phyloP scores from a whole-genome alignment of 30 jellyfish, hydroid and myxozoan species.

The Sanderia malayensis region DNA sequence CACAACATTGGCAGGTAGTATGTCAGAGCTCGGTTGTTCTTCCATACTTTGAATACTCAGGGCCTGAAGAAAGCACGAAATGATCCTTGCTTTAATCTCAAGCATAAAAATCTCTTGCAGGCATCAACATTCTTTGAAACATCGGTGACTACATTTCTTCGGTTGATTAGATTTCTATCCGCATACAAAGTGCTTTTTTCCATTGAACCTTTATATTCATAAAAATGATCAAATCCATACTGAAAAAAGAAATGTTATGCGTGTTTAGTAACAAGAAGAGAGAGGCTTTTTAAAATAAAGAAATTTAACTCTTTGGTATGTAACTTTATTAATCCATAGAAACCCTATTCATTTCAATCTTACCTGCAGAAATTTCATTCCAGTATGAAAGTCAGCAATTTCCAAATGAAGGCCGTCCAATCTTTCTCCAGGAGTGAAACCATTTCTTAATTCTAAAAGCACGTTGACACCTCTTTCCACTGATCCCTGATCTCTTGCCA shows the following conservation, averaged over 20 bases:
- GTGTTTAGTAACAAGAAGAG: no score
- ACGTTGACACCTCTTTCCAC: no score
- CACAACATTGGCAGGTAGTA: neutral
- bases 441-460: no score
- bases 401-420: no score
- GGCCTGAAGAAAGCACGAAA: neutral
- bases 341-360: no score
- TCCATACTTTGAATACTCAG: neutral
- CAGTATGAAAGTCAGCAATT: no score
- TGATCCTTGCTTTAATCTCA: neutral
- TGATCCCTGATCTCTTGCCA: no score
- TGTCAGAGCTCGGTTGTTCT: neutral
- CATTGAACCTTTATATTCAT: neutral
- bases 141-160: slow-evolving; percentile 4
- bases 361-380: no score
- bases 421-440: no score
- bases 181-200: slow-evolving; percentile 4
- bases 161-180: neutral
- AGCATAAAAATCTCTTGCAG: slow-evolving; percentile 1
- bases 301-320: no score
- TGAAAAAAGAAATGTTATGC: neutral
- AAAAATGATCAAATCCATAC: slow-evolving; percentile 9
- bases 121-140: slow-evolving; percentile 7
- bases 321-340: no score
- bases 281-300: no score